Evolutionary conservation across 2,888 invertebrate genomes (phyloP), one percentile per base, ranked within the genome.

Genomic region (Leptopterna dolabrata): DNA sequence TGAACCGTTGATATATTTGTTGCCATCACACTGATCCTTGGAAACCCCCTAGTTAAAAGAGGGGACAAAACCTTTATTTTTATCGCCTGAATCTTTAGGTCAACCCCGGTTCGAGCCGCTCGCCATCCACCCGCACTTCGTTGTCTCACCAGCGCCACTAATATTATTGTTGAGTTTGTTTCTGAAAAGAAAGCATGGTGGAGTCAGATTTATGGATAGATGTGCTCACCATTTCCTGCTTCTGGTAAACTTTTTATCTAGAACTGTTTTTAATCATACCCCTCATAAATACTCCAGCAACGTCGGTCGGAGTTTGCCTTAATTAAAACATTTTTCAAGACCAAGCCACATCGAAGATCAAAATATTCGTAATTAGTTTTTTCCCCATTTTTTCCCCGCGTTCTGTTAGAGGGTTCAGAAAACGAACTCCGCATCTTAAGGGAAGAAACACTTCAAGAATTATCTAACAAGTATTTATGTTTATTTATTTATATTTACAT

Each of bases 311-410:
- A 19, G 51, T 51, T 4, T 51, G 51, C 51, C 16, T 11, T 14
- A n/a, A 51, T 51, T 51, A 16, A n/a, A 51, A 51, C 2, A 51
- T 51, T 51, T n/a, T n/a, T n/a, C 51, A 6, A 16, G n/a, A 51
- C 16, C 51, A 0, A n/a, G n/a, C 16, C n/a, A 14, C 51, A 51
- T 51, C 0, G 51, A 19, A n/a, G n/a, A 51, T 16, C n/a, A n/a
- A 51, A 51, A 14, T 14, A n/a, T 16, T 51, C 51, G 51, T 51
- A 16, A 51, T 51, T 51, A 51, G n/a, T 51, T 51, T 92, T 92
- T 92, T 91, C n/a, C n/a, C n/a, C n/a, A n/a, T n/a, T n/a, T n/a
- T n/a, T n/a, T n/a, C n/a, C n/a, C 36, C 36, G 36, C 7, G 2
- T 4, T 36, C 7, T 36, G 7, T 36, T 36, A 7, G 36, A 36